A percentile compares a stretch with the other conserved stretches of the same genome.
Evolutionary conservation across 1,140 invertebrate species (phyloP).

Genomic region (Bicyclus anynana): DNA sequence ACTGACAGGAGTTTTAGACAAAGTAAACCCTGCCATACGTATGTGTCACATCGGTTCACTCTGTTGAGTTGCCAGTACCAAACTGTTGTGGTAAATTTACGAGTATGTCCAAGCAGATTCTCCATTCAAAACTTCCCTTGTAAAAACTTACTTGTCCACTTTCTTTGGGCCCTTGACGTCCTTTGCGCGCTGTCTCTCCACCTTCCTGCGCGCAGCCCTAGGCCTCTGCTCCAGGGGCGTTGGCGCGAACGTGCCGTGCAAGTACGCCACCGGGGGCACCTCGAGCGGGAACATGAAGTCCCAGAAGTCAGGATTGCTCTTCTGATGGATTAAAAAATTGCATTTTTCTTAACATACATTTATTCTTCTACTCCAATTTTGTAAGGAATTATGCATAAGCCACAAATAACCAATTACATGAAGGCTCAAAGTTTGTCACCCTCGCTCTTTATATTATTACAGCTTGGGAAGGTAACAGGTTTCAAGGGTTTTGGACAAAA

Average conservation of each 20-base stretch:
- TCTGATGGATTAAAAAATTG: conserved; percentile 24
- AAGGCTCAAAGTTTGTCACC: no score
- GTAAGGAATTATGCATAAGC: no score
- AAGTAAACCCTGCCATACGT: no score
- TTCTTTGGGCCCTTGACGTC: conserved; percentile 35
- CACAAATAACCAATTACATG: no score
- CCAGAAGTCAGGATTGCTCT: conserved; percentile 50
- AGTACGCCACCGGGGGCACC: conserved; percentile 43
- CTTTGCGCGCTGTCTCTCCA: conserved; percentile 43
- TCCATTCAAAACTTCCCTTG: not conserved
- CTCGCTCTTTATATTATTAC: no score
- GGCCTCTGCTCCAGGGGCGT: conserved; percentile 48
- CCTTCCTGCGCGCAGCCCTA: conserved; percentile 39
- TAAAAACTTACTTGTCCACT: conserved; percentile 35
- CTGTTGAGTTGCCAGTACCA: no score
- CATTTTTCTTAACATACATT: conserved; percentile 8
- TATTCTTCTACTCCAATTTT: no score
- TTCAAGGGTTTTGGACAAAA: no score
- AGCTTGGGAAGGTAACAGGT: no score
- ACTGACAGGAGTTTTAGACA: no score
- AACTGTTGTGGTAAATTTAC: no score
- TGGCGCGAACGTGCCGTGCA: conserved; percentile 69
- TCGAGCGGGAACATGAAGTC: conserved; percentile 41
- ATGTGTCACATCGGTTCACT: no score
- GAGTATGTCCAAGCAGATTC: not conserved